Evolutionary conservation across 2,113 vertebrate genomes (phyloP), one percentile per base, ranked within the genome.

Genomic region (Calcarius ornatus): DNA sequence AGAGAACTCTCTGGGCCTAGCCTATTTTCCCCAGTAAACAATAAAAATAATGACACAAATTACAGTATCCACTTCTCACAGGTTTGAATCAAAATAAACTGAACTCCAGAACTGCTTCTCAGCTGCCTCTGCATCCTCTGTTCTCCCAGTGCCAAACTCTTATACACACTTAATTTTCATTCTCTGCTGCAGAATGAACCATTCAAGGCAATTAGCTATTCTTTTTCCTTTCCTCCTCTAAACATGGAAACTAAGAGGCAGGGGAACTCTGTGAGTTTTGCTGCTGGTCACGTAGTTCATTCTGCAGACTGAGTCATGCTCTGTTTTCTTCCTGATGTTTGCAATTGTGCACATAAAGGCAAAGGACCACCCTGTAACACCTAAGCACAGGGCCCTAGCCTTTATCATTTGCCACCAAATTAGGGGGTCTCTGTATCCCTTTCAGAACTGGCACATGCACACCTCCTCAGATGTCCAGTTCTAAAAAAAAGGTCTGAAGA

Each of bases 121-220:
- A 42, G 43, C 38, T 0, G 5, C 42, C 37, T 78, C 51, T 93
- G 38, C 53, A 66, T 59, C 33, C 37, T 63, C 63, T 80, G 28
- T 66, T 87, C 54, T 87, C 50, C 20, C 57, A 37, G 61, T 40
- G 73, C 89, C 83, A 89, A 87, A 48, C 35, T 83, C 66, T 40
- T 35, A 45, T 6, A 50, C 56, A 77, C 38, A 48, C 8, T 63
- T 80, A 35, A 86, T 82, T 88, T 85, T 78, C 35, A 83, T 83
- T 93, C 76, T 77, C 71, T 83, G 38, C 35, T 80, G 57, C 42
- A 94, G 91, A 95, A 91, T n/a, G 86, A 95, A 72, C 73, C 28
- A 85, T 80, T 92, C 61, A 87, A 87, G 56, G 22, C 86, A 90
- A 92, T 95, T 87, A 91, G 81, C 81, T 91, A 96, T 92, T 92